Evolutionary conservation across 1,140 invertebrate genomes (phyloP).

Genomic region (Stegodyphus dumicola): DNA sequence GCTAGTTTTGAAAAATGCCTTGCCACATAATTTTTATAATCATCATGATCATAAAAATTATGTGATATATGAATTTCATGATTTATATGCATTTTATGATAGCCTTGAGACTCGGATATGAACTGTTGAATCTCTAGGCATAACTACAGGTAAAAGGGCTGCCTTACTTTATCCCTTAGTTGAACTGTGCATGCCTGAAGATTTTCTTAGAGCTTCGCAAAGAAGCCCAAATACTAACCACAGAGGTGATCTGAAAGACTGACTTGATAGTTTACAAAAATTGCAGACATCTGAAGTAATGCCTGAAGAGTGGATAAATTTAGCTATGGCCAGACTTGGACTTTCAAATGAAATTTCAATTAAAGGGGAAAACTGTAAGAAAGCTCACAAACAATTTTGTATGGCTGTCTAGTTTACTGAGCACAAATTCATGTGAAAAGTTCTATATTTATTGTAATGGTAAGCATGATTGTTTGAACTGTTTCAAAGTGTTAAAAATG

Average conservation of each 20-base stretch:
- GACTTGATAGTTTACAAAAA: slow-evolving; percentile 4
- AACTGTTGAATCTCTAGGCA: slow-evolving; percentile 64
- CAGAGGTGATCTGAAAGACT: background rate
- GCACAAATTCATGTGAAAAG: background rate
- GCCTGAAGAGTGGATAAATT: background rate
- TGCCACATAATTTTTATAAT: background rate
- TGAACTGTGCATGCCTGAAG: slow-evolving; percentile 66
- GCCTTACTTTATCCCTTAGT: slow-evolving; percentile 66
- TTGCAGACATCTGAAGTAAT: slow-evolving; percentile 13
- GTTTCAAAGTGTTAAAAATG: background rate
- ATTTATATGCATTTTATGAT: slow-evolving; percentile 62
- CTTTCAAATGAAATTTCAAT: background rate
- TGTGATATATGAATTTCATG: slow-evolving; percentile 42
- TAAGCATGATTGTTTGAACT: slow-evolving; percentile 1
- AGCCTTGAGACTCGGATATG: slow-evolving; percentile 65
- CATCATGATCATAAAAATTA: too few relatives aligned
- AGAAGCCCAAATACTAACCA: background rate
- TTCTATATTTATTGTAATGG: slow-evolving; percentile 9
- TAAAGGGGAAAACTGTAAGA: background rate
- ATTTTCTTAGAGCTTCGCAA: slow-evolving; percentile 64
- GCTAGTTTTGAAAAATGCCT: slow-evolving; percentile 13
- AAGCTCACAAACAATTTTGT: background rate
- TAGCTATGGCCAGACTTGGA: background rate
- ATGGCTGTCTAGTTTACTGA: background rate
- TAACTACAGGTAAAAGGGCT: slow-evolving; percentile 65